Evolutionary conservation across 2,797 vertebrate species (phyloP), one percentile per base, ranked within the genome.

Genomic region (Sebastes diploproa): DNA sequence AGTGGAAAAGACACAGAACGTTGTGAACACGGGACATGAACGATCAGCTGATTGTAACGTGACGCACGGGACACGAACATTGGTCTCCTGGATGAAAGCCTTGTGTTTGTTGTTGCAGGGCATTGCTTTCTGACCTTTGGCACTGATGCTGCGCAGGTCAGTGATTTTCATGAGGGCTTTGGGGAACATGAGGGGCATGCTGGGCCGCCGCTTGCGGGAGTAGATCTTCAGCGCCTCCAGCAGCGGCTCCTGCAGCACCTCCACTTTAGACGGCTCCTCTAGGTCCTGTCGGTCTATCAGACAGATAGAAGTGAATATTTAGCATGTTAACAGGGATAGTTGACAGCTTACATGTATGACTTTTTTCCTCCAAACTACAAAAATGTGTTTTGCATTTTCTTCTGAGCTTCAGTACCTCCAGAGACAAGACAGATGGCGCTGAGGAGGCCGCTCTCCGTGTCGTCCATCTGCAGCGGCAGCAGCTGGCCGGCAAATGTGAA

Each of bases 151-250:
- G 23, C 98, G 97, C 83, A 99, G 97, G 94, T 99, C 98, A 0
- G 98, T 98, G 95, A 99, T 98, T 96, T 99, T 99, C 98, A 99
- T 98, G 88, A 99, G 96, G 91, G 97, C 98, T 95, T 97, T 98
- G 95, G 98, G 98, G 91, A 99, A 99, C 97, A 99, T 97, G 32
- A 98, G 97, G 71, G 98, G 98, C 95, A 98, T 98, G 94, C 96
- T 98, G 91, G 98, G 98, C 80, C 98, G 92, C 80, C 98, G 96
- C 86, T 97, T 98, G 68, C 98, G 94, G 82, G 98, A 97, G 78
- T 99, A 99, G 91, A 99, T 97, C 95, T 99, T 99, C 80, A 99
- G 95, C 2, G 98, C 98, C 95, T 98, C 98, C 93, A 98, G 93
- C 89, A 98, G 87, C 0, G 98, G 98, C 87, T 99, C 98, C 92